These are phyloP conservation scores for Diploptera punctata DNA, from an alignment of 2,888 invertebrate genomes.

Conservation along the genomic window DNA sequence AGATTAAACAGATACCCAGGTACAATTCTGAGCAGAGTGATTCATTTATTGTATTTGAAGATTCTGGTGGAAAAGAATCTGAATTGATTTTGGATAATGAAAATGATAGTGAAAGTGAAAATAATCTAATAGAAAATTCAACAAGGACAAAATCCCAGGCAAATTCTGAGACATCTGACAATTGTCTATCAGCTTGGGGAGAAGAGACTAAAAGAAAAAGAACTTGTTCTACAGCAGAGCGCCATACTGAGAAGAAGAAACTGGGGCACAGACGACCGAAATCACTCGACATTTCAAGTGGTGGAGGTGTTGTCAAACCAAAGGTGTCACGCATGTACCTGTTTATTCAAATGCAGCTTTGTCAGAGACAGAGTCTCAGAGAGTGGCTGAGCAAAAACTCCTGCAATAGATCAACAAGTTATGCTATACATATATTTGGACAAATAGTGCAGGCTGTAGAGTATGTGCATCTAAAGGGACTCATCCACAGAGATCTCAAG, in stretches of 20 bases:
- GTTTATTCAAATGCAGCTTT: constrained; percentile 98
- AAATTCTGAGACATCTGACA: background rate
- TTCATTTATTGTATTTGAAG: constrained; percentile 61
- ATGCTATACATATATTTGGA: constrained; percentile 75
- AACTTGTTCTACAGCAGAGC: background rate
- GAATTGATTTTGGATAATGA: background rate
- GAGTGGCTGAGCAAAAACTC: constrained; percentile 82
- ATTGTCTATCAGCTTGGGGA: constrained; percentile 4
- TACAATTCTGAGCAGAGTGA: constrained; percentile 49
- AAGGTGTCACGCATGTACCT: constrained; percentile 68
- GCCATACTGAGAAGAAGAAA: background rate
- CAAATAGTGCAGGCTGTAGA: constrained; percentile 95
- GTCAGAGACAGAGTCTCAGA: constrained; percentile 84
- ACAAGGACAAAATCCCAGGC: background rate
- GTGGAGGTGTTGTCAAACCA: constrained; percentile 43
- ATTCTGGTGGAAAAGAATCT: constrained; percentile 47
- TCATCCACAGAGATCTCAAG: constrained; percentile 97
- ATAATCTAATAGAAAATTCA: background rate
- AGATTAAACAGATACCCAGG: background rate
- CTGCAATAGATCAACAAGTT: constrained; percentile 49
- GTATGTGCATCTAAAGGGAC: constrained; percentile 90
- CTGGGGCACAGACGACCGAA: constrained; percentile 49
- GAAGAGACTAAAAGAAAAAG: background rate
- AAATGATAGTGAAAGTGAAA: background rate
- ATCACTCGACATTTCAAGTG: constrained; percentile 51